A percentile compares a stretch with the other conserved stretches of the same genome.
Evolutionary conservation across 2,888 invertebrate genomes (phyloP).

Genomic region (Clistopyga incitator): DNA sequence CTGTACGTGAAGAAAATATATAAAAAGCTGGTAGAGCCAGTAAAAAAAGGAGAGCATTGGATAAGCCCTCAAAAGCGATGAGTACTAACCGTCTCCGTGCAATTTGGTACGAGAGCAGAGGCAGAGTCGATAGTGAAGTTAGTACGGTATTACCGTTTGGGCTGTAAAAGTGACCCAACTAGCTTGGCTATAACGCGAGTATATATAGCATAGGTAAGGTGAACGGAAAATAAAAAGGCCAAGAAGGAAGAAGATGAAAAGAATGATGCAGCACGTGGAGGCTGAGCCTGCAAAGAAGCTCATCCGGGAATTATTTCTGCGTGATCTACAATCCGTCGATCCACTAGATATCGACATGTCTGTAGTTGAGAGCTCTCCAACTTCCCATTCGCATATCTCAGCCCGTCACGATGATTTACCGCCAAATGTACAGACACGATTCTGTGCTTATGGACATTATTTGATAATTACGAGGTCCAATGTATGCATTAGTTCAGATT

Average conservation of each 20-base stretch:
- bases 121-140: background rate
- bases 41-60: conserved; percentile 10
- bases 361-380: conserved; percentile 3
- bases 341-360: background rate
- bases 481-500: too few species aligned
- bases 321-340: conserved; percentile 35
- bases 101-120: background rate
- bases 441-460: conserved; percentile 6
- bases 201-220: background rate
- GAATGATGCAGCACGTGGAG: background rate
- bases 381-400: conserved; percentile 23
- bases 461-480: background rate
- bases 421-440: background rate
- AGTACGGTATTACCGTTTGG: conserved; percentile 13
- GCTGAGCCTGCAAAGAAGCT: conserved; percentile 12
- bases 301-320: conserved; percentile 27
- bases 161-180: conserved; percentile 22
- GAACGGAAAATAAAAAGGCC: background rate
- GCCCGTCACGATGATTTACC: conserved; percentile 26
- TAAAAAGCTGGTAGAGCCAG: background rate
- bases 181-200: conserved; percentile 13
- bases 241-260: conserved; percentile 1
- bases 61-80: conserved; percentile 33
- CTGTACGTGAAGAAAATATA: background rate
- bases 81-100: conserved; percentile 2